A percentile compares a stretch with the other conserved stretches of the same genome.
Conservation (phyloP, 1,140 invertebrate genomes). For the Ctenoplectra terminalis region DNA sequence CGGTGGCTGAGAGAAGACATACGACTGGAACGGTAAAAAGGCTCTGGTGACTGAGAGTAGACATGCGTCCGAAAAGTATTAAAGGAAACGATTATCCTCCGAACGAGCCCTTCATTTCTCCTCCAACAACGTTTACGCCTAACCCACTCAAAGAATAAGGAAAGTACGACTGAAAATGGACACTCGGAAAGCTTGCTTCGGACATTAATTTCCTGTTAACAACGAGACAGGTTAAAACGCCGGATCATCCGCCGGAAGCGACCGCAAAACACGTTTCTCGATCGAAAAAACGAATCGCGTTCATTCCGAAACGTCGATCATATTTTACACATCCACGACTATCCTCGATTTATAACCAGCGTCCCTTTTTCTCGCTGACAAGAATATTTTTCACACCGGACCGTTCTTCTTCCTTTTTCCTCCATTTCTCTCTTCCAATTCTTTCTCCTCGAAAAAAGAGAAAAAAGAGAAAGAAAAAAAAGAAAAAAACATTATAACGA, state of each 20-base stretch:
- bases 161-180: not conserved
- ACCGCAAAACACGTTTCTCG: not conserved
- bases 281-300: not conserved
- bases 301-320: not conserved
- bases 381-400: not conserved
- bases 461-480: too few relatives aligned
- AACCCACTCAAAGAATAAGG: not conserved
- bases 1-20: too few relatives aligned
- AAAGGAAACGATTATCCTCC: too few relatives aligned
- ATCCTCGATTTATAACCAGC: slow-evolving; percentile 12
- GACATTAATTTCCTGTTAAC: slow-evolving; percentile 12
- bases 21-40: too few relatives aligned
- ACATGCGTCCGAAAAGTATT: too few relatives aligned
- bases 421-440: too few relatives aligned
- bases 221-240: not conserved
- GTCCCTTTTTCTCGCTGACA: not conserved
- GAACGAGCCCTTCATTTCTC: too few relatives aligned
- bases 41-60: too few relatives aligned
- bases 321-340: not conserved
- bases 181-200: too few relatives aligned
- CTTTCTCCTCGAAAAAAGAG: too few relatives aligned
- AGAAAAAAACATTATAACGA: too few relatives aligned
- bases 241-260: not conserved
- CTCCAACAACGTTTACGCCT: too few relatives aligned
- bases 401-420: not conserved